These are phyloP conservation scores for Magallana angulata DNA, from an alignment of 1,140 invertebrate genomes.

Conservation along the genomic window DNA sequence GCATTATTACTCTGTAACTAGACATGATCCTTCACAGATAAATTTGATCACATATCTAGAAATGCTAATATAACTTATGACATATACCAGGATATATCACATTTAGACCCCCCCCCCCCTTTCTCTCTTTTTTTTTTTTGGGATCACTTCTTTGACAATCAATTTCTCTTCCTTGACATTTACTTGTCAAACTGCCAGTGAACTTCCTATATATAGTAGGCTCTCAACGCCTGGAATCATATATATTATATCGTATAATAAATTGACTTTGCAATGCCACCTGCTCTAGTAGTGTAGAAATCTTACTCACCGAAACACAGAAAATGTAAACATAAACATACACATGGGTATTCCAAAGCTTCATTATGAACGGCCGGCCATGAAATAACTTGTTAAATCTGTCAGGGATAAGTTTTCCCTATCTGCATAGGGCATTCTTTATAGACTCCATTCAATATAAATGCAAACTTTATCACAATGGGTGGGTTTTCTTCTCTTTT, in stretches of 20 bases:
- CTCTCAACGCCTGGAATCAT: no score
- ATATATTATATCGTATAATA: neutral
- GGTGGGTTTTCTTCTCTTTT: neutral
- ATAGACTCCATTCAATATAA: neutral
- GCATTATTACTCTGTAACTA: no score
- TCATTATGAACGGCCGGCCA: neutral
- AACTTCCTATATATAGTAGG: neutral
- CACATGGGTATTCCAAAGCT: neutral
- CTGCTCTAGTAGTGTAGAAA: neutral
- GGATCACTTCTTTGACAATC: neutral
- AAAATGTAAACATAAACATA: slow-evolving; percentile 1
- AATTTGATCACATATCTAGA: no score
- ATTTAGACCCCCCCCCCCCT: neutral
- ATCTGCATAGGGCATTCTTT: neutral
- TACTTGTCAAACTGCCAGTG: neutral
- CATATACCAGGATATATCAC: no score
- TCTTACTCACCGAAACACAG: neutral
- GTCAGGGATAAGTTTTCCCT: neutral
- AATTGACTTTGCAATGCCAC: neutral
- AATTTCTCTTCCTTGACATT: neutral
- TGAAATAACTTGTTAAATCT: neutral
- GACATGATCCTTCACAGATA: no score
- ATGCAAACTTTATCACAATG: slow-evolving; percentile 24
- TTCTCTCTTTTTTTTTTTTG: neutral
- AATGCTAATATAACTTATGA: no score